Conservation (phyloP, 53 echinoderm and acorn worm genomes). For the Mesocentrotus franciscanus region DNA sequence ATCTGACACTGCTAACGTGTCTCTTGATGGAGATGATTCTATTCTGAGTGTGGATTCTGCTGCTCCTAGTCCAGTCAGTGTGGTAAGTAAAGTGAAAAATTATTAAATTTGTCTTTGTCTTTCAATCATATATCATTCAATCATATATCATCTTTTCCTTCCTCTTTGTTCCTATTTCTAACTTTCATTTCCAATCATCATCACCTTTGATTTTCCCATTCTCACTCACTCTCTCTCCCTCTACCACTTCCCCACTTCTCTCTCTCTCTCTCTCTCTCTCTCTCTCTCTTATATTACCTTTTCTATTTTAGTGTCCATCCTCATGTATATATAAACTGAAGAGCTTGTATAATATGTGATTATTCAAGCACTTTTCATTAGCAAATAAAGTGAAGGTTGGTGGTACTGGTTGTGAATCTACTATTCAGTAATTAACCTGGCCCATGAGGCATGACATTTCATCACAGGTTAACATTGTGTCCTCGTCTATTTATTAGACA, state of each 20-base stretch:
- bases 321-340: no score
- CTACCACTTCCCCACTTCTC: no score
- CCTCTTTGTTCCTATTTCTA: background rate
- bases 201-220: background rate
- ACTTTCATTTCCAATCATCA: background rate
- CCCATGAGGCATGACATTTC: no score
- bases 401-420: no score
- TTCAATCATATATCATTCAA: no score
- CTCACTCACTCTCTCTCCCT: background rate
- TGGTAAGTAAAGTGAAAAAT: conserved; percentile 76
- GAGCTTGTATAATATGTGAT: no score
- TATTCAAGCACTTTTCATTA: no score
- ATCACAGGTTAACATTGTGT: no score
- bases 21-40: conserved; percentile 86
- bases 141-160: background rate
- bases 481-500: no score
- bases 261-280: background rate
- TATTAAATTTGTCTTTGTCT: background rate
- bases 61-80: conserved; percentile 94
- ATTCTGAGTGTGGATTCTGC: conserved; percentile 85
- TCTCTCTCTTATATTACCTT: background rate
- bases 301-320: background rate
- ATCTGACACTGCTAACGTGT: conserved; percentile 70
- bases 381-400: no score
- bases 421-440: no score